These are phyloP conservation scores for Ooceraea biroi DNA, from an alignment of 1,140 invertebrate genomes.

Conservation along the genomic window DNA sequence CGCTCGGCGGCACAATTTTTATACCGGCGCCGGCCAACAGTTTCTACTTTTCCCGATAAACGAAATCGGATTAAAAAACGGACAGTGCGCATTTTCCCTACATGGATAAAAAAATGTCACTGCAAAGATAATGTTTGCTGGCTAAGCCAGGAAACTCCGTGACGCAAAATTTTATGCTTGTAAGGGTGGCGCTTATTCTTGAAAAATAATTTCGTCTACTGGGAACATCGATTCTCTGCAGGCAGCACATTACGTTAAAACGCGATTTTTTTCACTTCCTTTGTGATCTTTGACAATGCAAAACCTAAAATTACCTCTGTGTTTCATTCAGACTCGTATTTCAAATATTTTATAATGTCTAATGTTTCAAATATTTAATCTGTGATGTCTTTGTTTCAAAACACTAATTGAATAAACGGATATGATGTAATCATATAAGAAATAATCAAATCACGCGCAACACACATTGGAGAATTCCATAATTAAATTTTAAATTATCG, in stretches of 20 bases:
- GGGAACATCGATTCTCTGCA: background rate
- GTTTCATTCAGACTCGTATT: background rate
- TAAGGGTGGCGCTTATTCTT: background rate
- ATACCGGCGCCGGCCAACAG: constrained; percentile 35
- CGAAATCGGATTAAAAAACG: constrained; percentile 75
- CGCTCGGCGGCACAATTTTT: constrained; percentile 63
- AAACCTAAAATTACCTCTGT: background rate
- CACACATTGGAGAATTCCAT: background rate
- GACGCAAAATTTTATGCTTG: constrained; percentile 12
- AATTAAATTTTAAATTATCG: constrained; percentile 7
- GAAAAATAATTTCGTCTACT: background rate
- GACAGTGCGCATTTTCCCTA: constrained; percentile 58
- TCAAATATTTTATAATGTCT: background rate
- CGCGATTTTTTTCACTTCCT: background rate
- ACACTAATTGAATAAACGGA: background rate
- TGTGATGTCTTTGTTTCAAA: background rate
- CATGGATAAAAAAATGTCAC: constrained; percentile 54
- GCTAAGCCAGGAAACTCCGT: background rate
- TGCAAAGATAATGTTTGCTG: constrained; percentile 40
- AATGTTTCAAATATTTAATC: background rate
- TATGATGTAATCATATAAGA: background rate
- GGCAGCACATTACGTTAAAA: background rate
- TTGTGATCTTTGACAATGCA: background rate
- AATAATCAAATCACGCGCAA: background rate
- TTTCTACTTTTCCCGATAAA: constrained; percentile 74